A percentile compares a stretch with the other conserved stretches of the same genome.
Evolutionary conservation across 1,140 invertebrate species (phyloP).

Genomic region (Telenomus remus): DNA sequence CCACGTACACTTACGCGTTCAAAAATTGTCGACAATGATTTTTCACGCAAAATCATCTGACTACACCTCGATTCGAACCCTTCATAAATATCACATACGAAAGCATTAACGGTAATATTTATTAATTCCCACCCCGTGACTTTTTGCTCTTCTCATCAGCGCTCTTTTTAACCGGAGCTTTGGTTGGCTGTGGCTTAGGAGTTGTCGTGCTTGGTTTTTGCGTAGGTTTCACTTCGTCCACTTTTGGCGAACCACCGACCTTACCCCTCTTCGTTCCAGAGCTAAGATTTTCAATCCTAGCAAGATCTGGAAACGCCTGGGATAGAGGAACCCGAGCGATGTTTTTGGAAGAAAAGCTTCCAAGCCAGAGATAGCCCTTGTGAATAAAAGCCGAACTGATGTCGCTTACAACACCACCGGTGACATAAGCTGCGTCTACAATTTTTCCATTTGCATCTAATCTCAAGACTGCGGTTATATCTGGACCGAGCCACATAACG

Average conservation of each 20-base stretch:
- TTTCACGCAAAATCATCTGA: too few relatives aligned
- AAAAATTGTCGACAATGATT: too few relatives aligned
- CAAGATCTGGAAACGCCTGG: conserved; percentile 72
- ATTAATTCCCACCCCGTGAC: too few relatives aligned
- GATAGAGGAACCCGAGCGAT: conserved; percentile 79
- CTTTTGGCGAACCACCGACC: not conserved
- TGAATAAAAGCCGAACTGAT: conserved; percentile 80
- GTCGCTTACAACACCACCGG: conserved; percentile 71
- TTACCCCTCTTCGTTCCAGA: conserved; percentile 9
- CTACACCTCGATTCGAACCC: too few relatives aligned
- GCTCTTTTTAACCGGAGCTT: too few relatives aligned
- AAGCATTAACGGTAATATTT: too few relatives aligned
- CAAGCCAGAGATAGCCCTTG: conserved; percentile 78
- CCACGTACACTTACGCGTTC: too few relatives aligned
- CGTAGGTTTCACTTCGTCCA: conserved; percentile 9
- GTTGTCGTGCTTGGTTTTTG: not conserved
- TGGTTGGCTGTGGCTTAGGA: too few relatives aligned
- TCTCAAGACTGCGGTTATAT: conserved; percentile 76
- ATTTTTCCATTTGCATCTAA: conserved; percentile 82
- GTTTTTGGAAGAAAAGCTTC: conserved; percentile 82
- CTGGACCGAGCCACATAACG: conserved; percentile 66
- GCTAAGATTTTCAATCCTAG: conserved; percentile 25
- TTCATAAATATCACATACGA: too few relatives aligned
- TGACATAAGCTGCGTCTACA: conserved; percentile 77
- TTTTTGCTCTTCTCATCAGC: too few relatives aligned